Evolutionary conservation across 2,113 vertebrate genomes (phyloP).

Genomic region (Ameiurus melas): DNA sequence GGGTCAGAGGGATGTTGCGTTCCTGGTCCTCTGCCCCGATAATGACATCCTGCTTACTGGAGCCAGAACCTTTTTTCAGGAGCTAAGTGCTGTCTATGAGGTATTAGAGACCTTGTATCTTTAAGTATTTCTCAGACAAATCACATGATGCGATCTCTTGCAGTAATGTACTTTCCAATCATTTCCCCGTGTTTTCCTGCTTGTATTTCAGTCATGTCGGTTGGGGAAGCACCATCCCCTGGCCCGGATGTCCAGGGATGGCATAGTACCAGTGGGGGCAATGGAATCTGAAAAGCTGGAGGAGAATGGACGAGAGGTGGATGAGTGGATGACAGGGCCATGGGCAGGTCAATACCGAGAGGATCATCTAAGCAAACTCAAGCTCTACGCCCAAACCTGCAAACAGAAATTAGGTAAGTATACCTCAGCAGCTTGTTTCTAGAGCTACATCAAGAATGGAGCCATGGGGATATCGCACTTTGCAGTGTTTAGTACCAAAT

Average conservation of each 20-base stretch:
- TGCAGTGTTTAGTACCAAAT: neutral
- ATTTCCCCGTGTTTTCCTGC: neutral
- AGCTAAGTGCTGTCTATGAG: slow-evolving; percentile 97
- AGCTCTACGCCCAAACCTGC: slow-evolving; percentile 91
- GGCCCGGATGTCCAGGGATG: slow-evolving; percentile 90
- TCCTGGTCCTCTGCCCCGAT: slow-evolving; percentile 94
- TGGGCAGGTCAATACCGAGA: slow-evolving; percentile 85
- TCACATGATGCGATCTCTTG: neutral
- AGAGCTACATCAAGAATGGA: neutral
- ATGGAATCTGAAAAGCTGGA: slow-evolving; percentile 77
- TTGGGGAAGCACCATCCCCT: slow-evolving; percentile 95
- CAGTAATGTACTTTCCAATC: neutral
- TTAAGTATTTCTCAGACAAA: neutral
- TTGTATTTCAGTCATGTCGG: slow-evolving; percentile 82
- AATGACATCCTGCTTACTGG: slow-evolving; percentile 89
- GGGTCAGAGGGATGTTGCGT: slow-evolving; percentile 91
- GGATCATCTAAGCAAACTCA: slow-evolving; percentile 92
- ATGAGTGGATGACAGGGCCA: slow-evolving; percentile 86
- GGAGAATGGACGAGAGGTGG: slow-evolving; percentile 77
- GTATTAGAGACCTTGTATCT: slow-evolving; percentile 60
- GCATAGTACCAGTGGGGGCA: slow-evolving; percentile 85
- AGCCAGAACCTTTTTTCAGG: slow-evolving; percentile 92
- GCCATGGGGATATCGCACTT: neutral
- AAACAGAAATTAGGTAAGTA: slow-evolving; percentile 87
- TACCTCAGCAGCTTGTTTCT: neutral